Evolutionary conservation across 2,888 invertebrate species (phyloP).

Genomic region (Leucoma salicis): DNA sequence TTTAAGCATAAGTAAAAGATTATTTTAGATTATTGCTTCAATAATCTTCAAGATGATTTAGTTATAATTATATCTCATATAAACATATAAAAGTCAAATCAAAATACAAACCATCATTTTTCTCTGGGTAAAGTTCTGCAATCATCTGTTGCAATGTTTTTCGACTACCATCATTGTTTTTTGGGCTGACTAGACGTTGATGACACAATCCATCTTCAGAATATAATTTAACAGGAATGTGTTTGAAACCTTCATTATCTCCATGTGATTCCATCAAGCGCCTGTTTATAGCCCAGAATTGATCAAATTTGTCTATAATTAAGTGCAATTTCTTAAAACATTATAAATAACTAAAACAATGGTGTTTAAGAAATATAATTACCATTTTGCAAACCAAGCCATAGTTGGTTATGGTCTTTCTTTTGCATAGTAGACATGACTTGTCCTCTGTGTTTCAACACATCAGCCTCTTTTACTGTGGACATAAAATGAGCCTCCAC

Average conservation of each 20-base stretch:
- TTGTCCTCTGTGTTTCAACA: constrained; percentile 96
- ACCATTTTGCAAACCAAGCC: constrained; percentile 97
- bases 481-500: constrained; percentile 98
- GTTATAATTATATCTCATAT: too few relatives aligned
- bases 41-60: too few relatives aligned
- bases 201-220: constrained; percentile 86
- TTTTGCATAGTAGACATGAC: constrained; percentile 96
- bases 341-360: too few relatives aligned
- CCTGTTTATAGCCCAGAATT: constrained; percentile 98
- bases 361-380: constrained; percentile 21
- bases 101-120: constrained; percentile 49
- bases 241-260: constrained; percentile 91
- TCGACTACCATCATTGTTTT: constrained; percentile 87
- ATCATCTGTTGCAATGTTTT: constrained; percentile 88
- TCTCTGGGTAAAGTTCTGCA: constrained; percentile 85
- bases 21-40: too few relatives aligned
- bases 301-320: constrained; percentile 95
- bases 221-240: constrained; percentile 95
- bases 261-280: constrained; percentile 94
- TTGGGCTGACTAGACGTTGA: constrained; percentile 90
- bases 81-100: not conserved
- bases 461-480: constrained; percentile 98
- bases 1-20: too few relatives aligned
- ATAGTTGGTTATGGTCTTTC: constrained; percentile 97
- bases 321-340: not conserved